Evolutionary conservation across 2,888 invertebrate genomes (phyloP).

Genomic region (Pollenia griseotomentosa): DNA sequence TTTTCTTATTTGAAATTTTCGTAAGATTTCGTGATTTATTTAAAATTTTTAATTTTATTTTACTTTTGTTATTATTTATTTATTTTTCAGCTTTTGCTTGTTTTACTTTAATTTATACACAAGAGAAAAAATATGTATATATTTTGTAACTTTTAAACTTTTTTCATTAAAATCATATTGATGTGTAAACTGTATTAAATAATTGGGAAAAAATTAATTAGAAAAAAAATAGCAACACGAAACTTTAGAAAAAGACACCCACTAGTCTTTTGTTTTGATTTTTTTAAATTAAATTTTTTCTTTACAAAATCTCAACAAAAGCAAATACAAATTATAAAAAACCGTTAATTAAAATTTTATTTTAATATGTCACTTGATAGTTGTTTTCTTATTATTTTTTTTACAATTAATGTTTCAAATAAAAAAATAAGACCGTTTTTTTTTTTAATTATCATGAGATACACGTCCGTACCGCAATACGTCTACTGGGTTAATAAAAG

Average conservation of each 20-base stretch:
- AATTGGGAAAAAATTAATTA: constrained; percentile 8
- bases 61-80: constrained; percentile 63
- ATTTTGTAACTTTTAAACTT: constrained; percentile 49
- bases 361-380: constrained; percentile 38
- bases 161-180: constrained; percentile 52
- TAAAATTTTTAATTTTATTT: constrained; percentile 56
- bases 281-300: constrained; percentile 23
- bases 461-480: constrained; percentile 82
- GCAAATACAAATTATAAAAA: constrained; percentile 26
- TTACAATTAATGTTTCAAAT: constrained; percentile 37
- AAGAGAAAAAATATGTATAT: background rate
- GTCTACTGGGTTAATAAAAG: constrained; percentile 82
- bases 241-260: constrained; percentile 49
- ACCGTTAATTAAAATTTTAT: constrained; percentile 62
- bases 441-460: constrained; percentile 18
- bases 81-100: constrained; percentile 31
- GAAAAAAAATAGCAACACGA: constrained; percentile 39
- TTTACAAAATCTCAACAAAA: constrained; percentile 8
- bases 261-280: constrained; percentile 49
- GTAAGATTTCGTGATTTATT: constrained; percentile 71
- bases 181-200: constrained; percentile 13
- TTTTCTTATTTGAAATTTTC: constrained; percentile 47
- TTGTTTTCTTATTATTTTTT: constrained; percentile 13
- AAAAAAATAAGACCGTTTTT: constrained; percentile 41
- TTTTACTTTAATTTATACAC: constrained; percentile 53